Percentiles rank a stretch among this genome's conserved stretches.
Evolutionary conservation across 2,797 vertebrate genomes (phyloP).

Genomic region (Malacoctenus gilli): DNA sequence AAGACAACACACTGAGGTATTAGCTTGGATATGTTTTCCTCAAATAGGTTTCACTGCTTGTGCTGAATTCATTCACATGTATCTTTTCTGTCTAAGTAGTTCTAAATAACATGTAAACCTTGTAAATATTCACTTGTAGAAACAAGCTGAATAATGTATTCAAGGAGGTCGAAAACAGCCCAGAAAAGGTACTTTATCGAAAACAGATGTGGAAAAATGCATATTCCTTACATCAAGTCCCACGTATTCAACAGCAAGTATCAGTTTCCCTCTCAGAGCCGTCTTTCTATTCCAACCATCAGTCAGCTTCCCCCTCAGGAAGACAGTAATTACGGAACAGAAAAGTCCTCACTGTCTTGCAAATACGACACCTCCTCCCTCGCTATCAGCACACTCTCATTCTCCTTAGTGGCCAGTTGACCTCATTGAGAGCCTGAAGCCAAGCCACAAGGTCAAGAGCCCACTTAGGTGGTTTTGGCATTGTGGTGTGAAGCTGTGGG

Average conservation of each 20-base stretch:
- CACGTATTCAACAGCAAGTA: conserved; percentile 30
- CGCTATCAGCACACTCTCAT: conserved; percentile 9
- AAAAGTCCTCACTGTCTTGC: neutral
- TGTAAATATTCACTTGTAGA: neutral
- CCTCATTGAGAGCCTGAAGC: conserved; percentile 16
- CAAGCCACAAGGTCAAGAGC: conserved; percentile 22
- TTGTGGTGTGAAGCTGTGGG: conserved; percentile 35
- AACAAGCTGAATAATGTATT: conserved; percentile 1
- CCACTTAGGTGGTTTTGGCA: conserved; percentile 22
- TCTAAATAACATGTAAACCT: too few species aligned
- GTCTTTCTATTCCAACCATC: conserved; percentile 37
- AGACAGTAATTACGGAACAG: neutral
- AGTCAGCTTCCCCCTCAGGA: conserved; percentile 1
- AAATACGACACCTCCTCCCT: conserved; percentile 23
- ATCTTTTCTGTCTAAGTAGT: neutral
- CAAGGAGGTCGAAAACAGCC: conserved; percentile 21
- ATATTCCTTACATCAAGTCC: conserved; percentile 33
- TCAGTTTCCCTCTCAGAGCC: conserved; percentile 33
- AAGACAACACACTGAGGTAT: too few species aligned
- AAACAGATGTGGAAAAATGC: conserved; percentile 59
- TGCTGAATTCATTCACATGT: neutral
- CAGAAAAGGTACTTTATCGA: conserved; percentile 31
- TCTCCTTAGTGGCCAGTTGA: conserved; percentile 21
- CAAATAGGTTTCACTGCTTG: neutral
- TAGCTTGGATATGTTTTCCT: too few species aligned